phyloP scores from a whole-genome alignment of 2,888 invertebrate species.

The Panorpa germanica region DNA sequence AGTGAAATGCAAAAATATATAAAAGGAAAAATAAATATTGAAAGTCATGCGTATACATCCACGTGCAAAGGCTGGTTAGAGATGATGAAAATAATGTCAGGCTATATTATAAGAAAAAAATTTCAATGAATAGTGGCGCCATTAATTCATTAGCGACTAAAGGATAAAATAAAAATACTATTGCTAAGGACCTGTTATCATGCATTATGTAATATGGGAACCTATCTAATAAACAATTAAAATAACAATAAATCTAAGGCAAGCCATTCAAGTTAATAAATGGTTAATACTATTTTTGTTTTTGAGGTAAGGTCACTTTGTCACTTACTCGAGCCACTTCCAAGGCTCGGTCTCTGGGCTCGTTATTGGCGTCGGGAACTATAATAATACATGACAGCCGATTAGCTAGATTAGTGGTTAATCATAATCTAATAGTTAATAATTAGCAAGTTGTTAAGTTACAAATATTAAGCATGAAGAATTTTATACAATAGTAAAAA shows the following conservation, averaged over 20 bases:
- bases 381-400: conserved; percentile 19
- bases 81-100: too few species aligned
- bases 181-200: too few species aligned
- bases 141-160: too few species aligned
- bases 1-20: too few species aligned
- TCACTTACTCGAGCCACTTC: conserved; percentile 78
- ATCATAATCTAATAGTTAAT: conserved; percentile 1
- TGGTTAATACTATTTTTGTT: conserved; percentile 11
- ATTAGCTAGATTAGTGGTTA: background rate
- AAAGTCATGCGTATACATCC: too few species aligned
- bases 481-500: conserved; percentile 8
- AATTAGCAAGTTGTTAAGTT: conserved; percentile 2
- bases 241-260: conserved; percentile 7
- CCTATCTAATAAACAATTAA: conserved; percentile 5
- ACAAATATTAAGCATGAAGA: conserved; percentile 6
- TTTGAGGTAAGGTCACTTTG: conserved; percentile 17
- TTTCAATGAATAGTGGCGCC: too few species aligned
- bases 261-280: conserved; percentile 9
- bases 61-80: too few species aligned
- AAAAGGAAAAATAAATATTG: too few species aligned
- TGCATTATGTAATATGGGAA: too few species aligned
- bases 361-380: conserved; percentile 78
- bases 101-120: too few species aligned
- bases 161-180: too few species aligned
- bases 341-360: conserved; percentile 78